A percentile compares a stretch with the other conserved stretches of the same genome.
These are phyloP conservation scores for Osmoderma eremita DNA, from an alignment of 2,888 invertebrate species.

Conservation along the genomic window DNA sequence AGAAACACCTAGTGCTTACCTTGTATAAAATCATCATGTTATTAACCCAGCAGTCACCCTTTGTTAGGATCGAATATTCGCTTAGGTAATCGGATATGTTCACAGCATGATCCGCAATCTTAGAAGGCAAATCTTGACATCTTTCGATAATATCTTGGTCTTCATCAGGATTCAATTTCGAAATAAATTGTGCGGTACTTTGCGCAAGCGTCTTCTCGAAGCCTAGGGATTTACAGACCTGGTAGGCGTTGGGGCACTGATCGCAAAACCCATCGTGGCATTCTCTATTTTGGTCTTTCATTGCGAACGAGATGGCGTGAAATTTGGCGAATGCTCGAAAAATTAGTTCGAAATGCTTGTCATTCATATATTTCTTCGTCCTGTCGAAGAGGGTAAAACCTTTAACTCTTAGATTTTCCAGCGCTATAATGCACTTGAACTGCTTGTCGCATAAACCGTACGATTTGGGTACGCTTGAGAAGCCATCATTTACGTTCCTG, in stretches of 20 bases:
- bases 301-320: slow-evolving; percentile 55
- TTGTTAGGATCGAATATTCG: slow-evolving; percentile 29
- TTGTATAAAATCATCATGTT: slow-evolving; percentile 42
- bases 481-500: background rate
- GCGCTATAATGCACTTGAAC: slow-evolving; percentile 39
- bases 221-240: background rate
- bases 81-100: background rate
- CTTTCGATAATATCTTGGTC: slow-evolving; percentile 8
- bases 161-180: slow-evolving; percentile 18
- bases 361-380: slow-evolving; percentile 46
- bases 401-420: slow-evolving; percentile 49
- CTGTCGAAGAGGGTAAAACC: slow-evolving; percentile 46
- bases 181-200: background rate
- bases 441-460: slow-evolving; percentile 38
- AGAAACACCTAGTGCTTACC: slow-evolving; percentile 7
- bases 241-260: background rate
- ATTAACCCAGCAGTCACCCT: slow-evolving; percentile 45
- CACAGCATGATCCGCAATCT: background rate
- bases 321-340: slow-evolving; percentile 55
- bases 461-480: slow-evolving; percentile 38
- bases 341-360: slow-evolving; percentile 50
- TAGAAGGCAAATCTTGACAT: background rate
- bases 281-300: slow-evolving; percentile 52
- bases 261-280: slow-evolving; percentile 12
- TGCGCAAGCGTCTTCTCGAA: background rate